Base-by-base conservation (phyloP, 2,113 vertebrate genomes). In the Myotis yumanensis region DNA sequence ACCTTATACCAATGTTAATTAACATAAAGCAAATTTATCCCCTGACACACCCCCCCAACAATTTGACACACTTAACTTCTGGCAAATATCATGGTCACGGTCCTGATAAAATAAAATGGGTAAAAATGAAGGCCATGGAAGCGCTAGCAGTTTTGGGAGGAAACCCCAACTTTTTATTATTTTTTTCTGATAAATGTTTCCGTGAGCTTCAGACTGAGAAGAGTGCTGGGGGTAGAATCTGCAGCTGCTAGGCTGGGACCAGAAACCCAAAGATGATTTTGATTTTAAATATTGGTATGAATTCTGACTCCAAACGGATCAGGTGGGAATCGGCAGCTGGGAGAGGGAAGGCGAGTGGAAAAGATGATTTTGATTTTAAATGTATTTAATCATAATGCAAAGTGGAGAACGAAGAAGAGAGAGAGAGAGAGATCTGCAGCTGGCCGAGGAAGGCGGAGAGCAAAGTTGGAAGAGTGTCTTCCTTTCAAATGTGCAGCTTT, bases 261-360 rank as follows among this genome's bases (percentile, higher is more conserved):
- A 92, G 96, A 89, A 96, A 97, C 96, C 83, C 96, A 64, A 97
- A 72, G 93, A 98, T 96, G 96, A 97, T 97, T 97, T 97, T 95
- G 88, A 94, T 95, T 97, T 97, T 96, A 96, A 94, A 95, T 91
- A 95, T 97, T 96, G 66, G 0, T 77, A 96, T 98, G 98, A 97
- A 97, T 97, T 97, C 96, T 94, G 93, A 93, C 80, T 97, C 96
- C 96, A 97, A 96, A 98, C 89, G 95, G 96, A 97, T 97, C 23
- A 94, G 95, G 92, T 97, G 96, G 98, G 97, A 98, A 98, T 97
- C 96, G 87, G 95, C 98, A 98, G 97, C 98, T 98, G 98, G 97
- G 95, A 98, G 75, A 97, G 80, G 73, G 59, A 96, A 94, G 94
- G 97, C 96, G 7, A 97, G 93, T 97, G 95, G 92, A 98, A 98